Percentiles rank a stretch among this genome's conserved stretches.
Evolutionary conservation across 2,797 vertebrate genomes (phyloP).

Genomic region (Myotis planiceps): DNA sequence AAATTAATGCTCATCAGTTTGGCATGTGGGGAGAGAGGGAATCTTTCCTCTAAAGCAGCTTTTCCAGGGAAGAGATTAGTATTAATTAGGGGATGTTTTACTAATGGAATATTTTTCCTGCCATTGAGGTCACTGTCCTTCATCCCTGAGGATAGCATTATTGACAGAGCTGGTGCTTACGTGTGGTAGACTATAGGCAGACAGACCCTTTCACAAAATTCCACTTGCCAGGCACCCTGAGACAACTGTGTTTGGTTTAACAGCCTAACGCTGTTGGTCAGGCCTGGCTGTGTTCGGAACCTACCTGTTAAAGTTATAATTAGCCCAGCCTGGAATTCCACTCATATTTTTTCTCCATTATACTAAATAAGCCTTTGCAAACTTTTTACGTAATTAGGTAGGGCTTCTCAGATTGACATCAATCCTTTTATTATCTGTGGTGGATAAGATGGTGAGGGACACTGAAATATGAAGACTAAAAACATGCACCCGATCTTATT

Average conservation of each 20-base stretch:
- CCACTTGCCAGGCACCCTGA: not conserved
- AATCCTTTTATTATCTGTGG: not conserved
- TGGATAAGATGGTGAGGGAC: not conserved
- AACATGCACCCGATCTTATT: not conserved
- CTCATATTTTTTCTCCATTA: not conserved
- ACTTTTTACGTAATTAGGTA: not conserved
- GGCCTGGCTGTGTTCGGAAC: not conserved
- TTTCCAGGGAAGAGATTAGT: slow-evolving; percentile 77
- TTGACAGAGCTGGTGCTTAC: slow-evolving; percentile 23
- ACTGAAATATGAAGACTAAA: not conserved
- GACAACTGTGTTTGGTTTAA: not conserved
- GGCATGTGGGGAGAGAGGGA: not conserved
- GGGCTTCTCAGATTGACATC: not conserved
- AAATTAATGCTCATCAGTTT: slow-evolving; percentile 69
- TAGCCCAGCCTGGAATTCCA: not conserved
- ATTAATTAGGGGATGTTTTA: slow-evolving; percentile 74
- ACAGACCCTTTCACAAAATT: slow-evolving; percentile 28
- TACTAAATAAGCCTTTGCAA: not conserved
- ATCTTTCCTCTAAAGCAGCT: slow-evolving; percentile 66
- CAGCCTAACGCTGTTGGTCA: slow-evolving; percentile 33
- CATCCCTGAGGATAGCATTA: slow-evolving; percentile 41
- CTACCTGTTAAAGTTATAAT: slow-evolving; percentile 41
- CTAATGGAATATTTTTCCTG: slow-evolving; percentile 79
- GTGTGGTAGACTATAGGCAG: not conserved
- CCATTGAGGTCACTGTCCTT: slow-evolving; percentile 64